Percentiles rank a stretch among this genome's conserved stretches.
Evolutionary conservation across 1,140 invertebrate genomes (phyloP).

Genomic region (Aphaenogaster ashmeadi): DNA sequence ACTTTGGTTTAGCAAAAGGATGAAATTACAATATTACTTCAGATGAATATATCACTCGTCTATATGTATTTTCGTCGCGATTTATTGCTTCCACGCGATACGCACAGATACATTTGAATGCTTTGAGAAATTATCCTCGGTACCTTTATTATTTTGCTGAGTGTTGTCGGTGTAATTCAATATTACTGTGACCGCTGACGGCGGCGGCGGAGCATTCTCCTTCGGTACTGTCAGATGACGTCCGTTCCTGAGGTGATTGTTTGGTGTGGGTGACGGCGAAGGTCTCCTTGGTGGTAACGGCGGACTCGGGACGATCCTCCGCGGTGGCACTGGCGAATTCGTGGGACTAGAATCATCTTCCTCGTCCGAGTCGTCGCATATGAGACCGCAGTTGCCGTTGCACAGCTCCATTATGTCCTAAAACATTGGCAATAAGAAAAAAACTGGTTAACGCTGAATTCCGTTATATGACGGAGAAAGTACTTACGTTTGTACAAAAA

Average conservation of each 20-base stretch:
- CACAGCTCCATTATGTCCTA: conserved; percentile 86
- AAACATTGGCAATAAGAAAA: conserved; percentile 68
- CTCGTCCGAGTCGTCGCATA: conserved; percentile 84
- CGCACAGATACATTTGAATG: background rate
- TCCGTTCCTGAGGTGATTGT: conserved; percentile 81
- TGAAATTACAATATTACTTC: background rate
- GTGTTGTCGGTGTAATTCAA: conserved; percentile 79
- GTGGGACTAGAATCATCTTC: conserved; percentile 88
- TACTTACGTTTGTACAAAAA: conserved; percentile 25
- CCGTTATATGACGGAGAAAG: background rate
- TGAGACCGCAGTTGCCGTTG: conserved; percentile 83
- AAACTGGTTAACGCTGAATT: background rate
- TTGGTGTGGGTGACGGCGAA: conserved; percentile 87
- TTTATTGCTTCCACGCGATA: background rate
- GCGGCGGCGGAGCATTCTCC: conserved; percentile 87
- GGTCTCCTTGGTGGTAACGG: conserved; percentile 90
- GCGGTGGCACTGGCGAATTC: conserved; percentile 83
- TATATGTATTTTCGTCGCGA: background rate
- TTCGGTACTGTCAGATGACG: conserved; percentile 86
- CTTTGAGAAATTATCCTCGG: background rate
- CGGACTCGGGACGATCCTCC: conserved; percentile 87
- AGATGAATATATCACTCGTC: background rate
- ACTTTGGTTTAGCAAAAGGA: background rate
- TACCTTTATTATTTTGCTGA: conserved; percentile 84
- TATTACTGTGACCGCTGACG: conserved; percentile 81